Base-by-base conservation (phyloP, 2,888 invertebrate species). In the Ochropacha duplaris region DNA sequence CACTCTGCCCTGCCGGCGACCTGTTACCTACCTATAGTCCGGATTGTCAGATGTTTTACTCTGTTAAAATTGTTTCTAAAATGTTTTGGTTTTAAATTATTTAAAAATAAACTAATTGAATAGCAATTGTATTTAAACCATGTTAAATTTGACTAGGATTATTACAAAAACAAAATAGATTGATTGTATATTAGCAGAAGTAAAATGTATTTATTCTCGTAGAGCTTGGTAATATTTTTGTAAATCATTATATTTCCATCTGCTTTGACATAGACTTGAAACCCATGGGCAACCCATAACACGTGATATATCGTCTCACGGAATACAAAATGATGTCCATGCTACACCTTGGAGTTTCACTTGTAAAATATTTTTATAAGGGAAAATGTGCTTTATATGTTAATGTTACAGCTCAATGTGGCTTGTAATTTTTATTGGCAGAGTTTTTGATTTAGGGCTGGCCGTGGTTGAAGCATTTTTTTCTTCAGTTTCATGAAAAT, bases 251-350 rank as follows among this genome's bases (percentile, higher is more conserved):
- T 59, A 65, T 65, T 19, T 44, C 19, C 68, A 68, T 68, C 74
- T 50, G 67, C 76, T 76, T 64, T 69, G 62, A 68, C 76, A 72
- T 79, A 86, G 84, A 85, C 86, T 88, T 87, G 86, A 88, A 86
- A 24, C 87, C 77, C 79, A 72, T 79, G 14, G 19, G 80, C 84
- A 88, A 86, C 89, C 88, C 87, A 88, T 88, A 88, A 86, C 89
- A 89, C 87, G 88, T 88, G 89, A 86, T 79, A 68, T 79, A 68
- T 64, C 78, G 79, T 80, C 82, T 79, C 75, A 67, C 72, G 63
- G 81, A 87, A 88, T 86, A 83, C 85, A 74, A 84, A 88, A 84
- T 82, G 77, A 82, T 85, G 74, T 78, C 72, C 79, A 72, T 71
- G 72, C 79, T 81, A 80, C 82, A 83, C 80, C 80, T 79, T 72